Conservation (phyloP, 2,113 vertebrate species). For the Paradisaea rubra region DNA sequence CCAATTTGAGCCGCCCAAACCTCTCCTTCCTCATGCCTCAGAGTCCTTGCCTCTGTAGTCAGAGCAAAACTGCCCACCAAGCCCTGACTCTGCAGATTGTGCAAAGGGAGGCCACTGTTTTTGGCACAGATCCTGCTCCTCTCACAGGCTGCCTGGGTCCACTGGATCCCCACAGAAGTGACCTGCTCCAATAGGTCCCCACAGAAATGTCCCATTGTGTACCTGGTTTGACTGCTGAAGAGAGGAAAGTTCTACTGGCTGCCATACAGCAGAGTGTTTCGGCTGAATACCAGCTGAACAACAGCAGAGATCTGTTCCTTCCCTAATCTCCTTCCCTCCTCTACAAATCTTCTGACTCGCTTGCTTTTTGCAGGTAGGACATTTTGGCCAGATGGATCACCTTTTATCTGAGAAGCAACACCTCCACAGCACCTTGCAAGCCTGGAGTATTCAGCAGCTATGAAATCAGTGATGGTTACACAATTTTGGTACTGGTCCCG, state of each 20-base stretch:
- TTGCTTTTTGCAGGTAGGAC: neutral
- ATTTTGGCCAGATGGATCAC: neutral
- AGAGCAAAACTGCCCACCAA: neutral
- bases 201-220: neutral
- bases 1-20: neutral
- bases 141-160: neutral
- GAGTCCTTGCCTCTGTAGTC: neutral
- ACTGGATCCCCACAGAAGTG: neutral
- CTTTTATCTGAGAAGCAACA: neutral
- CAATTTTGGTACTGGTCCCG: neutral
- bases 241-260: neutral
- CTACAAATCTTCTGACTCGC: neutral
- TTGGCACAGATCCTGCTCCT: neutral
- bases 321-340: neutral
- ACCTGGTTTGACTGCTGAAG: neutral
- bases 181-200: neutral
- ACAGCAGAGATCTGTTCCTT: neutral
- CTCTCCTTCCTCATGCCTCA: neutral
- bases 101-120: neutral
- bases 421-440: neutral
- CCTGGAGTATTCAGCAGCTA: neutral
- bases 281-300: neutral
- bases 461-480: neutral
- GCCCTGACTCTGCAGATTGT: neutral
- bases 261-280: neutral